Base-by-base conservation (phyloP, 2,113 vertebrate species). In the Psephotus haematonotus region DNA sequence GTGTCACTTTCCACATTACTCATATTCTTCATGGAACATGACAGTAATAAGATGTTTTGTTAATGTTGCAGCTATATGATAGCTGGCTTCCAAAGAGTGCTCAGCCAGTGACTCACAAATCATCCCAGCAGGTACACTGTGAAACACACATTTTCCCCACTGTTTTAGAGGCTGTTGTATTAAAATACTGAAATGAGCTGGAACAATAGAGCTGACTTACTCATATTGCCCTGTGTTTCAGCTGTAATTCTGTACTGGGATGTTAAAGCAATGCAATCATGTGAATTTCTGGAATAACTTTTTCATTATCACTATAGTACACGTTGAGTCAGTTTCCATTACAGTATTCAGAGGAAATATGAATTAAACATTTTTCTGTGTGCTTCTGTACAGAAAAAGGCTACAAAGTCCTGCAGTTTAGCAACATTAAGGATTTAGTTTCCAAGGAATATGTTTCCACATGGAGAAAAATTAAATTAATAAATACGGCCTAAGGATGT, bases 141-240 rank as follows among this genome's bases (percentile, higher is more conserved):
- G 8, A 93, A 93, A 49, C 7, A 10, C 14, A 1, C 13, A 69
- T 91, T 81, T 95, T 68, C 69, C 55, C 86, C 78, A 92, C 44
- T 92, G 74, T 92, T 96, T 90, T 88, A 92, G 57, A 57, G 78
- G 27, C n/a, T 5, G 2, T 80, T 88, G 27, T 67, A 86, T 82
- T 82, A 90, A 95, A 93, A 86, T 47, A 77, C 46, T 95, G 64
- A 93, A 86, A 91, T 86, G 79, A 86, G 24, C 70, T 96, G 79
- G 52, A 96, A 93, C 8, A 9, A 19, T 27, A 68, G 25, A 69
- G 52, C 37, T 1, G 3, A 86, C 49, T 82, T 64, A 44, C 31
- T 71, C 75, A 59, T 53, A 76, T 23, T 88, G 7, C 10, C 59
- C 16, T 53, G 8, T 4, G 8, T 63, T 86, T 92, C 65, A 81